Evolutionary conservation across 23 tunicate species (phyloP).

Genomic region (Ascidia mentula): DNA sequence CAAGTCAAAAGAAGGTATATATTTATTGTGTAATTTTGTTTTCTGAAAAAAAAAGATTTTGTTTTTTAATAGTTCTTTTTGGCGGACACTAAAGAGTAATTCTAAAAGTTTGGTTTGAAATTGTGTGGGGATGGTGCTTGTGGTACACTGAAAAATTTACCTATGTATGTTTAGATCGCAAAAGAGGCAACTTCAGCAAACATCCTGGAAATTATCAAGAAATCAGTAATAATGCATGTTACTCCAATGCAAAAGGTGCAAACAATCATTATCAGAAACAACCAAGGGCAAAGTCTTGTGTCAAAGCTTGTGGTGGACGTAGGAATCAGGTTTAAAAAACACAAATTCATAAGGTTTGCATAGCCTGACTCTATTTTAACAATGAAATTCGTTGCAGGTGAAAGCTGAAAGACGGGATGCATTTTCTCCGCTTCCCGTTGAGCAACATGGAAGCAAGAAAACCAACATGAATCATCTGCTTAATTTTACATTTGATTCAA

Average conservation of each 20-base stretch:
- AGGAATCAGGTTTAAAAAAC: conserved; percentile 29
- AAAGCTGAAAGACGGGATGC: conserved; percentile 37
- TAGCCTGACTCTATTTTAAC: neutral
- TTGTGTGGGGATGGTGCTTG: too few relatives aligned
- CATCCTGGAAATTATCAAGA: neutral
- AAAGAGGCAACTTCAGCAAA: neutral
- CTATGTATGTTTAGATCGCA: neutral
- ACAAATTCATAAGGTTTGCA: neutral
- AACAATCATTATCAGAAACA: conserved; percentile 23
- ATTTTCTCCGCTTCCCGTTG: conserved; percentile 8
- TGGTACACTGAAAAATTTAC: too few relatives aligned
- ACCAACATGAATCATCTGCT: conserved; percentile 70
- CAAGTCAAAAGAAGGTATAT: conserved; percentile 46
- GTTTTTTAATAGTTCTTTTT: too few relatives aligned
- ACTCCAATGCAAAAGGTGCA: conserved; percentile 1
- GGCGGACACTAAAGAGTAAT: too few relatives aligned
- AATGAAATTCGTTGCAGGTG: conserved; percentile 31
- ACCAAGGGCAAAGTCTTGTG: conserved; percentile 7
- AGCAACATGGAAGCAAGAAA: conserved; percentile 42
- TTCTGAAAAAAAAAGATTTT: too few relatives aligned
- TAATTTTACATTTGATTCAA: conserved; percentile 59
- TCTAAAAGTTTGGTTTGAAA: too few relatives aligned
- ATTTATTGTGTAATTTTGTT: neutral
- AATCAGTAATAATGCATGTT: neutral
- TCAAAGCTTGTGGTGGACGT: conserved; percentile 28